These are phyloP conservation scores for Erynnis tages DNA, from an alignment of 2,888 invertebrate species.

Conservation along the genomic window DNA sequence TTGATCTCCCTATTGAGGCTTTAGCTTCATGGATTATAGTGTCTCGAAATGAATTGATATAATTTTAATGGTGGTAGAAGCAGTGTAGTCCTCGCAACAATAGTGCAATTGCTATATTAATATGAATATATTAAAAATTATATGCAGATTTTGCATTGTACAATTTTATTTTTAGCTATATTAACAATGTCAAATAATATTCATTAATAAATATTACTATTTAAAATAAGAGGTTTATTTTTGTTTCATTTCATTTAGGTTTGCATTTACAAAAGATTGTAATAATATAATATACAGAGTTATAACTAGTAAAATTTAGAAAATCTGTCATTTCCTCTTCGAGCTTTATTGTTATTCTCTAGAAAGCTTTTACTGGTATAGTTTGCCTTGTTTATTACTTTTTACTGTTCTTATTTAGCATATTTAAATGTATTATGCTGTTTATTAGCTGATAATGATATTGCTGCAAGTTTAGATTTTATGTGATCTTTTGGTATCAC, in stretches of 20 bases:
- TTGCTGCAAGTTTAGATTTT: constrained; percentile 55
- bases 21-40: constrained; percentile 52
- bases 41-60: constrained; percentile 60
- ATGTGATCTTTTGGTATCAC: constrained; percentile 54
- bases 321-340: constrained; percentile 27
- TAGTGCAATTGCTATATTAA: constrained; percentile 77
- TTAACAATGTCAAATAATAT: constrained; percentile 73
- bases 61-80: constrained; percentile 65
- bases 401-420: constrained; percentile 37
- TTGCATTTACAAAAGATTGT: constrained; percentile 61
- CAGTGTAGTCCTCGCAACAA: constrained; percentile 79
- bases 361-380: constrained; percentile 27
- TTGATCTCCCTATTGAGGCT: constrained; percentile 70
- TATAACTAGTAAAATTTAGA: constrained; percentile 26
- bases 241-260: constrained; percentile 62
- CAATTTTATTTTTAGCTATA: constrained; percentile 78
- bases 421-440: constrained; percentile 44
- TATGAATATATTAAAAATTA: constrained; percentile 69
- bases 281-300: constrained; percentile 43
- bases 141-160: constrained; percentile 78
- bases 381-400: constrained; percentile 30
- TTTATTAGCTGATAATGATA: constrained; percentile 53
- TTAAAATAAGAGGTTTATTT: constrained; percentile 70
- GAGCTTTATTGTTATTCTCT: constrained; percentile 30
- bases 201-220: constrained; percentile 77